Evolutionary conservation across 1,140 invertebrate genomes (phyloP), one percentile per base, ranked within the genome.

Genomic region (Drosophila burlai): DNA sequence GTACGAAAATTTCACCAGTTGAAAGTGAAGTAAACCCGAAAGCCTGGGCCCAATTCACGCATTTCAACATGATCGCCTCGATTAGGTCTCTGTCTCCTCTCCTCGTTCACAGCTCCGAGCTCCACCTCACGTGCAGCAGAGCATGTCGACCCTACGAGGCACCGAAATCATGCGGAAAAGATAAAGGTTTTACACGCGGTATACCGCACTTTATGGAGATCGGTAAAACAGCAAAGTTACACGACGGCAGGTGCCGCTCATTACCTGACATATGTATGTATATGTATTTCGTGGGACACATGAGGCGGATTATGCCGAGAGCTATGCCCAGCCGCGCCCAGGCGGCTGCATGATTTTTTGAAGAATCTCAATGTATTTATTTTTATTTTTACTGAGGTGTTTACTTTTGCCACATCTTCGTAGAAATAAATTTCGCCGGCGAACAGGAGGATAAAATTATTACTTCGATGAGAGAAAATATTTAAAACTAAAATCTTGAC

Each of bases 1-100:
- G 69, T 73, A 73, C 69, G 69, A 73, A 73, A 73, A 73, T 73
- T 73, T 73, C 69, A 73, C 69, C 69, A 72, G 68, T 52, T 60
- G 54, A 73, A 73, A 61, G 69, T 73, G 67, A 73, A 73, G 67
- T 52, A 61, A 73, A 18, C 54, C 66, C 52, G 45, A 55, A 55
- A 40, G 11, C 46, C 61, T 46, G 36, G 29, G 5, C 67, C 49
- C 69, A 73, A 61, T 73, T 73, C 46, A 73, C 69, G 54, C 69
- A 73, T 73, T 73, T 73, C 69, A 73, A 73, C 67, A 73, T 73
- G 69, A 73, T 61, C 68, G 67, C 67, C 69, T 40, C 54, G 69
- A 73, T 73, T 43, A 61, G 69, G 52, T 21, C 21, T 34, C 58
- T n/a, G 69, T 36, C 66, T 45, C 69, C 36, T 43, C 54, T 21